Percentiles rank a stretch among this genome's conserved stretches.
Conservation (phyloP, 2,113 vertebrate species). For the Eublepharis macularius region DNA sequence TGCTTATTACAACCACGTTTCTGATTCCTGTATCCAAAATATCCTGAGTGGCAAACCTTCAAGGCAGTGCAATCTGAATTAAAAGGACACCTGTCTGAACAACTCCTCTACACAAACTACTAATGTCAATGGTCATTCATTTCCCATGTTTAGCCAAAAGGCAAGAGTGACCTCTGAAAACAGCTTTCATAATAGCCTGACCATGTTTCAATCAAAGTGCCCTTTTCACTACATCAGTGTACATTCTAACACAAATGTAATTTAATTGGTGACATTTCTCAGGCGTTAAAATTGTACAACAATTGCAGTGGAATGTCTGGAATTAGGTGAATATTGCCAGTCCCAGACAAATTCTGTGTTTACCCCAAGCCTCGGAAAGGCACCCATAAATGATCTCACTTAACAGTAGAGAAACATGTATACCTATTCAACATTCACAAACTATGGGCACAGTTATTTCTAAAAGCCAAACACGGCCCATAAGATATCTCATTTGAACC, state of each 20-base stretch:
- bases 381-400: background rate
- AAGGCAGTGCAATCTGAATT: background rate
- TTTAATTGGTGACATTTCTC: background rate
- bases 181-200: background rate
- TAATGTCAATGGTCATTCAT: constrained; percentile 8
- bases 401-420: background rate
- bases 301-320: background rate
- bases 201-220: constrained; percentile 4
- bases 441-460: background rate
- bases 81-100: constrained; percentile 11
- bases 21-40: background rate
- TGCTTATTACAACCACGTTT: background rate
- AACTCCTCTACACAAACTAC: background rate
- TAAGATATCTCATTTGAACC: background rate
- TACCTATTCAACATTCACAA: background rate
- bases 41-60: background rate
- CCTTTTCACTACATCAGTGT: background rate
- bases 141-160: background rate
- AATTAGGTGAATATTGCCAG: background rate
- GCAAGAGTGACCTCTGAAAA: constrained; percentile 2
- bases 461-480: background rate
- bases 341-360: background rate
- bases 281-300: background rate
- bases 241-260: background rate
- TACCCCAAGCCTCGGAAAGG: background rate